Evolutionary conservation across 2,113 vertebrate genomes (phyloP).

Genomic region (Pseudopodoces humilis): DNA sequence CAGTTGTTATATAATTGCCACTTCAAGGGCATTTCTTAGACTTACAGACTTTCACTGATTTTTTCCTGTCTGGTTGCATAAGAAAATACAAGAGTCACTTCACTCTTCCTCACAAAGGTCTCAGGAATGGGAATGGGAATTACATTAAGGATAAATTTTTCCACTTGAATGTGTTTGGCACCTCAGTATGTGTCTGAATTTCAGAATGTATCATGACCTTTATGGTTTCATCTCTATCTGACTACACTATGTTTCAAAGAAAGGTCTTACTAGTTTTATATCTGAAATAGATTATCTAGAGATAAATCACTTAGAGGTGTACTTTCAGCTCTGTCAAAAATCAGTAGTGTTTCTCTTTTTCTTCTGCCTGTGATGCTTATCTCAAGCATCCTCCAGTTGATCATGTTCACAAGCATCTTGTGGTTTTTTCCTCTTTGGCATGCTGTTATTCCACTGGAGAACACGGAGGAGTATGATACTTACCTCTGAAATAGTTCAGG

Average conservation of each 20-base stretch:
- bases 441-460: not conserved
- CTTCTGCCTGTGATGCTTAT: not conserved
- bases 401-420: not conserved
- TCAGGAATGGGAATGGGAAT: not conserved
- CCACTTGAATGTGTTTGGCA: not conserved
- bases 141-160: not conserved
- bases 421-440: not conserved
- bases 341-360: not conserved
- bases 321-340: slow-evolving; percentile 1
- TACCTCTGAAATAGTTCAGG: not conserved
- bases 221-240: slow-evolving; percentile 19
- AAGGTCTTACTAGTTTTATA: slow-evolving; percentile 19
- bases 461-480: not conserved
- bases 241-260: slow-evolving; percentile 28
- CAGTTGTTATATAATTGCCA: not conserved
- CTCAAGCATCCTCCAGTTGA: not conserved
- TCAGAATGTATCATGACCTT: slow-evolving; percentile 15
- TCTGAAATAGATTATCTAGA: slow-evolving; percentile 43
- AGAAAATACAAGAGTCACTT: not conserved
- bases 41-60: not conserved
- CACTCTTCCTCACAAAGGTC: not conserved
- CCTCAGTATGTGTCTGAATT: slow-evolving; percentile 19
- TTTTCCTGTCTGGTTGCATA: not conserved
- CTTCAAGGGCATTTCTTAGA: not conserved
- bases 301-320: not conserved